A percentile compares a stretch with the other conserved stretches of the same genome.
phyloP scores from a whole-genome alignment of 2,797 vertebrate species.

The Dipus sagitta region DNA sequence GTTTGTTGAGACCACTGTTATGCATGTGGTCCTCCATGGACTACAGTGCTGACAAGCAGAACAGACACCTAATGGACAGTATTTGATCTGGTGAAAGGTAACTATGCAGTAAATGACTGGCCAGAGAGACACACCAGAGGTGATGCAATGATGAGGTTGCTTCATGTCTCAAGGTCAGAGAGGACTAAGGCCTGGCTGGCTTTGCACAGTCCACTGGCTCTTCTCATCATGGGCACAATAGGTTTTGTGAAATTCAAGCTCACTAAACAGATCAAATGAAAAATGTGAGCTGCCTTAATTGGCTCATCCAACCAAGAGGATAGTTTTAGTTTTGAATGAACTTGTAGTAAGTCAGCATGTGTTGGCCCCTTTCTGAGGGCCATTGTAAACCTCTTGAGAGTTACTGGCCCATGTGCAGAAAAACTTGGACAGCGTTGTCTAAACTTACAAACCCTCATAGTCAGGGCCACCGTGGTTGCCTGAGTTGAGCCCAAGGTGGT shows the following conservation, averaged over 20 bases:
- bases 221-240: background rate
- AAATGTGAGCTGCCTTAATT: slow-evolving; percentile 16
- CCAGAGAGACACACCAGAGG: background rate
- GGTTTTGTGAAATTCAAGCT: slow-evolving; percentile 1
- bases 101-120: background rate
- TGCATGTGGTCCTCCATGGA: no score
- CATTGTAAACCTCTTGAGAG: background rate
- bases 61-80: background rate
- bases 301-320: slow-evolving; percentile 28
- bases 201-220: background rate
- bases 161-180: background rate
- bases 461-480: rapidly evolving
- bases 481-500: rapidly evolving
- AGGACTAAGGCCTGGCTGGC: background rate
- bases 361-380: background rate
- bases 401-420: rapidly evolving
- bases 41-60: background rate
- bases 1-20: no score
- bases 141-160: background rate
- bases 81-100: background rate
- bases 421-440: background rate
- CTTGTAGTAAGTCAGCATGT: background rate
- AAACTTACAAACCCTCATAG: background rate
- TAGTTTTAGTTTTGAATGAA: slow-evolving; percentile 11
- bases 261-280: slow-evolving; percentile 42